Evolutionary conservation across 2,888 invertebrate genomes (phyloP).

Genomic region (Rhagonycha fulva): DNA sequence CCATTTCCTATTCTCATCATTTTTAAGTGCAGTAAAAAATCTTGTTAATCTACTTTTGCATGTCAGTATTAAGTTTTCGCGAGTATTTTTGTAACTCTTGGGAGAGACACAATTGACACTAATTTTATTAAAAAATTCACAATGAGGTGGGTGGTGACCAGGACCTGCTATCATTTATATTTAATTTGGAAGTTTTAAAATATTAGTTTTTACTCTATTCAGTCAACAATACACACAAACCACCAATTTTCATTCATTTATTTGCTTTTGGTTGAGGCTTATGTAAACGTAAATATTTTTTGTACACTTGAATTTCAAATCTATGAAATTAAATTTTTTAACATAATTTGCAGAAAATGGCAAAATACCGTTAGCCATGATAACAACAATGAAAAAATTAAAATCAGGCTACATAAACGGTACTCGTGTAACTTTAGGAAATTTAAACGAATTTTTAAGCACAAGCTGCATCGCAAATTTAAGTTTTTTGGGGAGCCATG

Average conservation of each 20-base stretch:
- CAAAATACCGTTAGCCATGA: slow-evolving; percentile 90
- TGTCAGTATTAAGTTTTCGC: too few species aligned
- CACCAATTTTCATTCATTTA: not conserved
- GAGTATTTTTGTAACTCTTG: not conserved
- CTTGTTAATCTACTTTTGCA: too few species aligned
- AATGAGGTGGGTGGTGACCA: not conserved
- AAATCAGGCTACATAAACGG: slow-evolving; percentile 99
- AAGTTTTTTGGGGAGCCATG: slow-evolving; percentile 91
- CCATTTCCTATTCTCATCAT: too few species aligned
- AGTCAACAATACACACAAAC: not conserved
- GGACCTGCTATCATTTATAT: not conserved
- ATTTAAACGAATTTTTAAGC: slow-evolving; percentile 90
- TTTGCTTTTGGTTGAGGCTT: not conserved
- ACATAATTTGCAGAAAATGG: slow-evolving; percentile 74
- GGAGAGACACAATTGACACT: not conserved
- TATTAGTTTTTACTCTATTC: not conserved
- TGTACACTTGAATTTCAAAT: not conserved
- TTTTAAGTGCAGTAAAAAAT: too few species aligned
- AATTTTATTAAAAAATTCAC: not conserved
- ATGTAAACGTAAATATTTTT: not conserved
- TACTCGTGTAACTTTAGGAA: slow-evolving; percentile 95
- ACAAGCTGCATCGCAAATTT: slow-evolving; percentile 98
- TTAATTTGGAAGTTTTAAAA: not conserved
- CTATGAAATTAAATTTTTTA: slow-evolving; percentile 1
- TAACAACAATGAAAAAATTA: slow-evolving; percentile 96